phyloP scores from a whole-genome alignment of 1,140 invertebrate species.

The Brachionus manjavacas region DNA sequence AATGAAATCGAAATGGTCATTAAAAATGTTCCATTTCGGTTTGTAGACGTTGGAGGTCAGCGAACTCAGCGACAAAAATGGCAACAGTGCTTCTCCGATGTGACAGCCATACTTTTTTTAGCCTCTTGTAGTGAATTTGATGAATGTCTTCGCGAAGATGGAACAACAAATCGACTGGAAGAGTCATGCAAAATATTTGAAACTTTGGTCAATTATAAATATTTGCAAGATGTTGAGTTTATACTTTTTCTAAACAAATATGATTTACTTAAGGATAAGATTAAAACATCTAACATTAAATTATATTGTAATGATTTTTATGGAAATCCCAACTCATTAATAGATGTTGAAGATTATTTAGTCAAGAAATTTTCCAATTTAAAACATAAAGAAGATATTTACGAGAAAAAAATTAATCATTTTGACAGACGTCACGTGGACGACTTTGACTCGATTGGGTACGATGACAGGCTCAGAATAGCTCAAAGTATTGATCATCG shows the following conservation, averaged over 20 bases:
- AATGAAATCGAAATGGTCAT: slow-evolving; percentile 87
- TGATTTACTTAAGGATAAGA: slow-evolving; percentile 61
- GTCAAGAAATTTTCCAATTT: neutral
- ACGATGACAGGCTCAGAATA: slow-evolving; percentile 78
- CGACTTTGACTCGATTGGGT: neutral
- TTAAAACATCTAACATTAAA: slow-evolving; percentile 58
- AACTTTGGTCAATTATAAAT: slow-evolving; percentile 61
- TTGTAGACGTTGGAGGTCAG: slow-evolving; percentile 71
- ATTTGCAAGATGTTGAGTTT: slow-evolving; percentile 60
- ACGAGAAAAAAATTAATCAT: neutral
- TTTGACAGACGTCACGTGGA: neutral
- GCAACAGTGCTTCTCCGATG: slow-evolving; percentile 94
- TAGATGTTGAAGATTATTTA: neutral
- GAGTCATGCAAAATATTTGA: slow-evolving; percentile 62
- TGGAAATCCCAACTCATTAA: slow-evolving; percentile 58
- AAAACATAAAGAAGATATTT: neutral
- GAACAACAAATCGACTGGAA: slow-evolving; percentile 62
- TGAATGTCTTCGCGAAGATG: slow-evolving; percentile 88
- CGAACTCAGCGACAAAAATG: slow-evolving; percentile 88
- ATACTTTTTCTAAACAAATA: slow-evolving; percentile 61
- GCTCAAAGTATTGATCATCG: slow-evolving; percentile 93
- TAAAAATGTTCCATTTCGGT: slow-evolving; percentile 59
- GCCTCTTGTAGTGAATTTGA: slow-evolving; percentile 72
- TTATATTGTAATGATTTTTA: slow-evolving; percentile 61
- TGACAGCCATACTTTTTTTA: slow-evolving; percentile 72